Percentiles rank a stretch among this genome's conserved stretches.
These are phyloP conservation scores for Oxycera nigricornis DNA, from an alignment of 2,888 invertebrate genomes.

Conservation along the genomic window DNA sequence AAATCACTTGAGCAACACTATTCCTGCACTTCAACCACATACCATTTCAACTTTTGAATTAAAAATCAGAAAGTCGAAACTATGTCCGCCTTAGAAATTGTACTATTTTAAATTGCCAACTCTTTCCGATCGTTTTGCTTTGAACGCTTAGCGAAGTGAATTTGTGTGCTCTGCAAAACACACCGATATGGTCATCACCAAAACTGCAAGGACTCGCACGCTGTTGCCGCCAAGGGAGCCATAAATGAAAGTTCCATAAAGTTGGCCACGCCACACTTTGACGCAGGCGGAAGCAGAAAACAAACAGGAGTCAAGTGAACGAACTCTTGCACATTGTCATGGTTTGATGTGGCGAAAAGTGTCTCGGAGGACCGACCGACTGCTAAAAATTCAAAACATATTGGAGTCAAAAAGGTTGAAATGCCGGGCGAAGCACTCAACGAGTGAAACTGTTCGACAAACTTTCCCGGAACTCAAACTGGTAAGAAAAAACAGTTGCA, in stretches of 20 bases:
- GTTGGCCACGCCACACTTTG: neutral
- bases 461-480: too few species aligned
- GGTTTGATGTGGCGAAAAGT: constrained; percentile 14
- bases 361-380: neutral
- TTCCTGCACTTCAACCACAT: neutral
- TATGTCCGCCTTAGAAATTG: neutral
- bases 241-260: neutral
- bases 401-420: constrained; percentile 20
- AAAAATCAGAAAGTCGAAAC: constrained; percentile 2
- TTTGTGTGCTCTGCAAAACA: neutral
- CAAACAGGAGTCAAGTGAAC: neutral
- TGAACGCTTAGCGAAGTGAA: neutral
- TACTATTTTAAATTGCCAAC: neutral
- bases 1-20: neutral
- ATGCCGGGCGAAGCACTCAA: neutral
- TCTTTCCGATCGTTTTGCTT: neutral
- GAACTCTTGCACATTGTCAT: neutral
- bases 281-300: neutral
- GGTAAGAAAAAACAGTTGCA: too few species aligned
- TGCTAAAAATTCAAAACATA: constrained; percentile 22
- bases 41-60: neutral
- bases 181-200: neutral
- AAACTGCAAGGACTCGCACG: neutral
- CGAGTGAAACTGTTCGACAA: constrained; percentile 1
- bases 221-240: neutral